A percentile compares a stretch with the other conserved stretches of the same genome.
Evolutionary conservation across 1,140 invertebrate species (phyloP).

Genomic region (Diabrotica virgifera): DNA sequence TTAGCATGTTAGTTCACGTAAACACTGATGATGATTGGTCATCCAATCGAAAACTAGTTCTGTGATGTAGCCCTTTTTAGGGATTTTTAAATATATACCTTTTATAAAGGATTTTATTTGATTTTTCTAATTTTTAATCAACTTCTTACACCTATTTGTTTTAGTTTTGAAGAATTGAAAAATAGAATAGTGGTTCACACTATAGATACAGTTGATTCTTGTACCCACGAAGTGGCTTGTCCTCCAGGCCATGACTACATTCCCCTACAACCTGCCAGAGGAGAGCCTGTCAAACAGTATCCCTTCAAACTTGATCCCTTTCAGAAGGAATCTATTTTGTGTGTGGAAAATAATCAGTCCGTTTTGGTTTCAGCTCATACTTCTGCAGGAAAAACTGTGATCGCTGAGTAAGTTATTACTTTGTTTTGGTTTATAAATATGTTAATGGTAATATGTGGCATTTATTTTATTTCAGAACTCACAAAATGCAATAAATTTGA

Average conservation of each 20-base stretch:
- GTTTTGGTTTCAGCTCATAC: constrained; percentile 99
- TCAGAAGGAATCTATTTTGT: constrained; percentile 95
- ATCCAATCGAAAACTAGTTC: too few relatives aligned
- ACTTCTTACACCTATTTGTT: constrained; percentile 28
- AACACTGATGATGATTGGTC: too few relatives aligned
- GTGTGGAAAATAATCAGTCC: constrained; percentile 97
- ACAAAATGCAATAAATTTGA: too few relatives aligned
- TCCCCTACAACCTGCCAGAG: constrained; percentile 59
- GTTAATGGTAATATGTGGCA: too few relatives aligned
- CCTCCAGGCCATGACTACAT: constrained; percentile 82
- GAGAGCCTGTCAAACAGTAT: constrained; percentile 87
- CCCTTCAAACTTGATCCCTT: constrained; percentile 96
- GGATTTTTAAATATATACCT: too few relatives aligned
- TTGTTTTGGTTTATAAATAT: not conserved
- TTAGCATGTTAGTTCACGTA: too few relatives aligned
- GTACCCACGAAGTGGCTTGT: constrained; percentile 90
- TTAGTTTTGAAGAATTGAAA: constrained; percentile 59
- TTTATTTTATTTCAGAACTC: too few relatives aligned
- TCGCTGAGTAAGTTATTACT: constrained; percentile 82
- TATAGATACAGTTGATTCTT: constrained; percentile 84
- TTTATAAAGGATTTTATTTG: too few relatives aligned
- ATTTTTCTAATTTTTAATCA: too few relatives aligned
- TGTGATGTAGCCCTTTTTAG: too few relatives aligned
- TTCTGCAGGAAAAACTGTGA: constrained; percentile 99
- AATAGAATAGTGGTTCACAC: constrained; percentile 78